These are phyloP conservation scores for Myrmophylax atrothorax DNA, from an alignment of 2,113 vertebrate genomes.

Conservation along the genomic window DNA sequence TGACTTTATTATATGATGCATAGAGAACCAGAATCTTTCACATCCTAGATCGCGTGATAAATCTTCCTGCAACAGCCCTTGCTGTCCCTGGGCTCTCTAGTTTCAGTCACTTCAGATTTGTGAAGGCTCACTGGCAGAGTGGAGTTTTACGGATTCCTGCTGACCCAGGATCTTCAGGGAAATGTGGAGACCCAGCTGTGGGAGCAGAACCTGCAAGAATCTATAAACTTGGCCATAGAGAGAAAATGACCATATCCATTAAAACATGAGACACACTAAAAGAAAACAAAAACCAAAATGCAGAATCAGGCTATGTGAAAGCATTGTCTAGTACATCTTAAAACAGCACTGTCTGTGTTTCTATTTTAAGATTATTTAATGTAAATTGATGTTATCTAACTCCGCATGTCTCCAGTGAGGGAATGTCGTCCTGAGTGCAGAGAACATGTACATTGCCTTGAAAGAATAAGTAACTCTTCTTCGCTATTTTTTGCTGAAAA, in stretches of 20 bases:
- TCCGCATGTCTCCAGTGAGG: neutral
- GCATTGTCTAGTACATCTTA: neutral
- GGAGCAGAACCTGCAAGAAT: neutral
- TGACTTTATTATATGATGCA: neutral
- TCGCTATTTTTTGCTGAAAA: neutral
- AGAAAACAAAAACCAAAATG: neutral
- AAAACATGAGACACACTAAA: neutral
- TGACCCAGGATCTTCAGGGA: neutral
- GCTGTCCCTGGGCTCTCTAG: neutral
- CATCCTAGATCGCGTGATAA: neutral
- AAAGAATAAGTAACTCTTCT: neutral
- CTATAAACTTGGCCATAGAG: neutral
- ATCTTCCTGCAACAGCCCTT: neutral
- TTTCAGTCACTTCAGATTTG: neutral
- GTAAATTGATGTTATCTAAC: conserved; percentile 19
- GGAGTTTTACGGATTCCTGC: neutral
- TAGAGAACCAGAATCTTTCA: neutral
- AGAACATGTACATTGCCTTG: neutral
- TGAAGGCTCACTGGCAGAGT: neutral
- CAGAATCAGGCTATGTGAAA: neutral
- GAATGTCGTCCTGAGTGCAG: neutral
- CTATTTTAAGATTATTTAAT: conserved; percentile 46
- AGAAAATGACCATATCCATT: conserved; percentile 9
- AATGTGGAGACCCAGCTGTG: neutral
- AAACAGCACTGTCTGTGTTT: neutral